A percentile compares a stretch with the other conserved stretches of the same genome.
Evolutionary conservation across 2,888 invertebrate genomes (phyloP).

Genomic region (Hirtodrosophila alboralis): DNA sequence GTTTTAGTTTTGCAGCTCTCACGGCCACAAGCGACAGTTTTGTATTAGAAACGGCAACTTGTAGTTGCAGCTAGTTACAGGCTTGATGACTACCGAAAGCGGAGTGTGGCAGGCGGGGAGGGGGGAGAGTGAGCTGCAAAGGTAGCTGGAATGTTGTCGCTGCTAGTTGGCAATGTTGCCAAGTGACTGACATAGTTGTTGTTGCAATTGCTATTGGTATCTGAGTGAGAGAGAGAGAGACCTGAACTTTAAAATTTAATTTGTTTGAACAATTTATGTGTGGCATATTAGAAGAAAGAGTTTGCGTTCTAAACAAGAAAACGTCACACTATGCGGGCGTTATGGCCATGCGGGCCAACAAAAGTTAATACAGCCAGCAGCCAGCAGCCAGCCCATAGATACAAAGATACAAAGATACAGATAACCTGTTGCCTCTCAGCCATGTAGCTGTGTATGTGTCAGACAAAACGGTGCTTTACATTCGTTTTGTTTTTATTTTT

Average conservation of each 20-base stretch:
- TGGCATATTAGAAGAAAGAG: constrained; percentile 62
- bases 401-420: constrained; percentile 48
- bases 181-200: constrained; percentile 77
- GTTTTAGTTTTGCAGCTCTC: constrained; percentile 63
- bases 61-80: constrained; percentile 72
- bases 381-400: constrained; percentile 23
- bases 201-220: constrained; percentile 43
- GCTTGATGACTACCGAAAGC: constrained; percentile 45
- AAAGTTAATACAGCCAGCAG: constrained; percentile 10
- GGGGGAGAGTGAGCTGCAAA: constrained; percentile 29
- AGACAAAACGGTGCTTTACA: constrained; percentile 75
- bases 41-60: constrained; percentile 77
- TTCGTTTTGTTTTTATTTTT: constrained; percentile 43
- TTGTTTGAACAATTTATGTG: constrained; percentile 68
- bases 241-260: constrained; percentile 68
- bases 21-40: constrained; percentile 77
- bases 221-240: too few species aligned
- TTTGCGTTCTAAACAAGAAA: constrained; percentile 32
- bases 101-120: constrained; percentile 5
- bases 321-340: constrained; percentile 59
- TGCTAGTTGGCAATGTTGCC: constrained; percentile 75
- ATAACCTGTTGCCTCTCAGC: constrained; percentile 62
- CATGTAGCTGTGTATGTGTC: constrained; percentile 32
- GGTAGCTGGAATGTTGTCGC: constrained; percentile 76
- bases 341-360: constrained; percentile 63